phyloP scores from a whole-genome alignment of 2,888 invertebrate genomes.

The Fragum whitleyi region DNA sequence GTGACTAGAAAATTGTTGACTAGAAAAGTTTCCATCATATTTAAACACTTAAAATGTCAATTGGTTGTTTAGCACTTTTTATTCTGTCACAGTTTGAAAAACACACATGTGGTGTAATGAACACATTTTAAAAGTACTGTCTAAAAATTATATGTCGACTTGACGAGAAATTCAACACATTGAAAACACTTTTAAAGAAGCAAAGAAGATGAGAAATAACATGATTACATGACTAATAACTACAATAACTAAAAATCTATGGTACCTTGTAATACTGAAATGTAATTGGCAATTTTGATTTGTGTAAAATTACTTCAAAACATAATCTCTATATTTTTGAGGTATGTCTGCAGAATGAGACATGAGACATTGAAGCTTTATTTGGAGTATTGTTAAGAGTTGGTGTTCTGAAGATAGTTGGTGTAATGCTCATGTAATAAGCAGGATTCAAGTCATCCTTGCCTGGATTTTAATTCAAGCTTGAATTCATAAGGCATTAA shows the following conservation, averaged over 20 bases:
- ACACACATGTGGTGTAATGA: background rate
- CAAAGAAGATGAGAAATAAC: background rate
- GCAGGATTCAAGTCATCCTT: conserved; percentile 62
- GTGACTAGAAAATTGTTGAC: too few relatives aligned
- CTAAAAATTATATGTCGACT: background rate
- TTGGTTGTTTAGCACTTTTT: background rate
- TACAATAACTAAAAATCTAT: background rate
- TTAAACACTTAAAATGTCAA: background rate
- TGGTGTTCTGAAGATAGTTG: background rate
- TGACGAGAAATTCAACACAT: background rate
- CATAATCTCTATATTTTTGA: conserved; percentile 24
- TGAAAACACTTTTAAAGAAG: background rate
- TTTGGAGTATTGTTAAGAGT: background rate
- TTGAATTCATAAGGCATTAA: conserved; percentile 22
- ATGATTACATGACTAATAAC: background rate
- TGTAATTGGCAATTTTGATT: background rate
- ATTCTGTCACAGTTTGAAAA: background rate
- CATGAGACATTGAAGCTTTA: conserved; percentile 14
- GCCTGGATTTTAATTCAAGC: conserved; percentile 19
- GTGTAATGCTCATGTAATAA: conserved; percentile 58
- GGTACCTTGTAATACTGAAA: background rate
- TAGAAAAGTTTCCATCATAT: background rate
- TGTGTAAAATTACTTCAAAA: conserved; percentile 11
- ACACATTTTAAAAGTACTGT: background rate
- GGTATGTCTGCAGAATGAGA: conserved; percentile 35